Evolutionary conservation across 2,797 vertebrate species (phyloP).

Genomic region (Microtus agrestis): DNA sequence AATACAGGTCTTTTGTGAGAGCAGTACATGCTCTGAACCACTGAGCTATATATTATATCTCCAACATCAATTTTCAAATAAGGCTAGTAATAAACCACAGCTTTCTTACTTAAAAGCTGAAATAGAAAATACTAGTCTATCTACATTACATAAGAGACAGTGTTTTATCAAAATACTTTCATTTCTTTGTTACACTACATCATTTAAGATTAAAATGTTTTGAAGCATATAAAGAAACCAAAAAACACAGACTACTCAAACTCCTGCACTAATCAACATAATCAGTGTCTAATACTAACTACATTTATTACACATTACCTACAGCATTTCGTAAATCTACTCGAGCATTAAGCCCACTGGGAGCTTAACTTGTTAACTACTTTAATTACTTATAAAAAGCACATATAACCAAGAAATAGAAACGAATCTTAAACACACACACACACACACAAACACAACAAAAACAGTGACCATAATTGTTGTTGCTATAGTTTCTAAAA

Average conservation of each 20-base stretch:
- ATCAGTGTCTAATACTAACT: slow-evolving; percentile 60
- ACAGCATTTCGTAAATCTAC: slow-evolving; percentile 89
- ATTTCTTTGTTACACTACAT: slow-evolving; percentile 27
- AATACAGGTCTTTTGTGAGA: background rate
- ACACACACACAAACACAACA: background rate
- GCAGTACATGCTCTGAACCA: background rate
- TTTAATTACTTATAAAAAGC: slow-evolving; percentile 74
- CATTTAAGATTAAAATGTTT: slow-evolving; percentile 61
- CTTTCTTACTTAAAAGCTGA: slow-evolving; percentile 54
- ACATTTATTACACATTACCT: slow-evolving; percentile 70
- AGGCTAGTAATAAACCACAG: slow-evolving; percentile 52
- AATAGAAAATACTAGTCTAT: slow-evolving; percentile 37
- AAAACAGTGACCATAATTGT: slow-evolving; percentile 20
- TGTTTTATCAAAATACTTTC: slow-evolving; percentile 13
- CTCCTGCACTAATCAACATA: background rate
- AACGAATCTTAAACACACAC: slow-evolving; percentile 52
- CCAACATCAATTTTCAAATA: slow-evolving; percentile 66
- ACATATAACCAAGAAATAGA: slow-evolving; percentile 71
- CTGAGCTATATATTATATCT: background rate
- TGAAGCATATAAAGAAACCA: slow-evolving; percentile 31
- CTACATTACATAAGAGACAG: slow-evolving; percentile 59
- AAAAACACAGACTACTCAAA: slow-evolving; percentile 41
- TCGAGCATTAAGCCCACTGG: slow-evolving; percentile 85
- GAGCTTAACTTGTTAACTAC: slow-evolving; percentile 87
- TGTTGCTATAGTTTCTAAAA: slow-evolving; percentile 65